phyloP scores from a whole-genome alignment of 1,140 invertebrate genomes.

The Mylabris phalerata region DNA sequence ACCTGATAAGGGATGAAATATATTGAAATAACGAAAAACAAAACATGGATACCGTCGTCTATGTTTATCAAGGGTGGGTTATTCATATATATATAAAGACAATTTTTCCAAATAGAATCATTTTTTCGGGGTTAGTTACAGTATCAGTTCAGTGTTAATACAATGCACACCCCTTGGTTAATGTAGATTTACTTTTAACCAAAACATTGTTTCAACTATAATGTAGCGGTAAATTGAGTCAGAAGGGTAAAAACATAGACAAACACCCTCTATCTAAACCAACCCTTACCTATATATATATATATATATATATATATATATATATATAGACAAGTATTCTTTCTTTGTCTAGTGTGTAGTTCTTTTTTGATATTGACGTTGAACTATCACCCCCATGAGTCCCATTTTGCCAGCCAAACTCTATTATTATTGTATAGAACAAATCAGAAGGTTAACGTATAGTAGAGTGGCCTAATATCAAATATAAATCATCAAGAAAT shows the following conservation, averaged over 20 bases:
- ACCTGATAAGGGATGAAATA: neutral
- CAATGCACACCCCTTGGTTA: too few species aligned
- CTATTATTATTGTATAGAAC: conserved; percentile 46
- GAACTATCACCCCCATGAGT: conserved; percentile 42
- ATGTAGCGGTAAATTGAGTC: conserved; percentile 44
- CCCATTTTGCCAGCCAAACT: conserved; percentile 41
- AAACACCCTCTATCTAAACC: too few species aligned
- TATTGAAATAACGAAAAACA: too few species aligned
- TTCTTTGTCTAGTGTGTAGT: too few species aligned
- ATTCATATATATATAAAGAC: too few species aligned
- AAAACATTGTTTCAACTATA: conserved; percentile 36
- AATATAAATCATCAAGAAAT: conserved; percentile 37
- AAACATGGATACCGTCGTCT: too few species aligned
- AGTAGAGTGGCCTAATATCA: conserved; percentile 41
- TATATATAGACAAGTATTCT: neutral
- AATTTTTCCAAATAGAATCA: too few species aligned
- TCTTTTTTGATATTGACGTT: conserved; percentile 8
- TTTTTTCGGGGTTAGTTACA: too few species aligned
- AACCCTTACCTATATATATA: neutral
- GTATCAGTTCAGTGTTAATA: too few species aligned
- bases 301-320: too few species aligned
- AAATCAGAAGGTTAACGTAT: conserved; percentile 42
- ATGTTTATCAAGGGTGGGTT: too few species aligned
- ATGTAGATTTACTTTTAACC: conserved; percentile 27
- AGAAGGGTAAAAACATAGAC: conserved; percentile 16